Conservation (phyloP, 2,113 vertebrate genomes). For the Corydoras maculifer region DNA sequence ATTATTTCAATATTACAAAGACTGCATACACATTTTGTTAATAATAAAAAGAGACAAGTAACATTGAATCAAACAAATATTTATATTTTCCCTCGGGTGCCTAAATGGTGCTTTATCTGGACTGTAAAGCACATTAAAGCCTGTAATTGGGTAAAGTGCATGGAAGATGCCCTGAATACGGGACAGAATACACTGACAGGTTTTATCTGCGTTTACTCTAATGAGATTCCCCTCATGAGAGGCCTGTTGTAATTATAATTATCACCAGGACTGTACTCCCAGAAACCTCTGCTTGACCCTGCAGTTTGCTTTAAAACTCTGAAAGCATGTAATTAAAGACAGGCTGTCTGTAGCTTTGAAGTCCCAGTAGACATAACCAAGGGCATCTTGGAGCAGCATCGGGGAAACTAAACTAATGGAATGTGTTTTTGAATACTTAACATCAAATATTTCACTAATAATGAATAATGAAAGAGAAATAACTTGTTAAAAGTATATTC, state of each 20-base stretch:
- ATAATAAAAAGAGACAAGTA: no score
- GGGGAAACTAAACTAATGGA: slow-evolving; percentile 15
- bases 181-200: slow-evolving; percentile 22
- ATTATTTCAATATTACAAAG: no score
- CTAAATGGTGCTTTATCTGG: slow-evolving; percentile 14
- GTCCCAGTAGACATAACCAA: slow-evolving; percentile 4
- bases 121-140: slow-evolving; percentile 40
- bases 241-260: slow-evolving; percentile 40
- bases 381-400: slow-evolving; percentile 17
- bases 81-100: slow-evolving; percentile 1
- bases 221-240: slow-evolving; percentile 43
- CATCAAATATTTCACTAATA: not conserved
- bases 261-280: slow-evolving; percentile 35
- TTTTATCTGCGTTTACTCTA: slow-evolving; percentile 43
- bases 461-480: no score
- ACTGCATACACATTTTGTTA: no score
- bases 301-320: slow-evolving; percentile 14
- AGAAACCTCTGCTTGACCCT: slow-evolving; percentile 33
- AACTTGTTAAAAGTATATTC: no score
- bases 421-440: not conserved
- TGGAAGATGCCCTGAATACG: slow-evolving; percentile 37
- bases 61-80: not conserved
- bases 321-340: slow-evolving; percentile 23
- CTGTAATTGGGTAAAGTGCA: slow-evolving; percentile 35
- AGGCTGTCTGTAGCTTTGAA: slow-evolving; percentile 10